Evolutionary conservation across 2,888 invertebrate genomes (phyloP).

Genomic region (Agrenia bidenticulata): DNA sequence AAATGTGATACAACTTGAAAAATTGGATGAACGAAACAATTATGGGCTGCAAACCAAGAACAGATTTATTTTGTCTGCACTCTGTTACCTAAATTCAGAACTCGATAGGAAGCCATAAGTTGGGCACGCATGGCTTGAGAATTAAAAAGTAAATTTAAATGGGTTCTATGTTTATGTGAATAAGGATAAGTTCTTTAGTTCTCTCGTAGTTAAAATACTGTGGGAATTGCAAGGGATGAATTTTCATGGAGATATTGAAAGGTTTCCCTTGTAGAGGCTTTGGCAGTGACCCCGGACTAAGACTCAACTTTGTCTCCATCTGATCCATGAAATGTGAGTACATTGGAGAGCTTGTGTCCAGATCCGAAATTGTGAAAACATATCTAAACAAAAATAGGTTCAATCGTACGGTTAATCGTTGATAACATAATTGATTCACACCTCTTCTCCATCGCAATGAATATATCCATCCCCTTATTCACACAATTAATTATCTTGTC

Average conservation of each 20-base stretch:
- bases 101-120: too few relatives aligned
- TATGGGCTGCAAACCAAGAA: too few relatives aligned
- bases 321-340: constrained; percentile 77
- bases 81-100: too few relatives aligned
- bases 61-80: too few relatives aligned
- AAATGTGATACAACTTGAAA: too few relatives aligned
- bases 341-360: constrained; percentile 81
- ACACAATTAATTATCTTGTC: constrained; percentile 66
- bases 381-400: constrained; percentile 59
- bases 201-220: constrained; percentile 80
- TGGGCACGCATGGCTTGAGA: too few relatives aligned
- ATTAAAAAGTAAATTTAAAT: too few relatives aligned
- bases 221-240: constrained; percentile 70
- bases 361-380: constrained; percentile 77
- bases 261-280: not conserved
- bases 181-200: constrained; percentile 72
- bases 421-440: constrained; percentile 36
- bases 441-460: constrained; percentile 77
- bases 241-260: constrained; percentile 1
- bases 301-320: constrained; percentile 57
- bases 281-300: constrained; percentile 29
- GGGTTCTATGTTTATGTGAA: constrained; percentile 11
- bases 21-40: too few relatives aligned
- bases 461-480: constrained; percentile 64
- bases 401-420: not conserved